A percentile compares a stretch with the other conserved stretches of the same genome.
These are phyloP conservation scores for Cybosia mesomella DNA, from an alignment of 2,888 invertebrate genomes.

Conservation along the genomic window DNA sequence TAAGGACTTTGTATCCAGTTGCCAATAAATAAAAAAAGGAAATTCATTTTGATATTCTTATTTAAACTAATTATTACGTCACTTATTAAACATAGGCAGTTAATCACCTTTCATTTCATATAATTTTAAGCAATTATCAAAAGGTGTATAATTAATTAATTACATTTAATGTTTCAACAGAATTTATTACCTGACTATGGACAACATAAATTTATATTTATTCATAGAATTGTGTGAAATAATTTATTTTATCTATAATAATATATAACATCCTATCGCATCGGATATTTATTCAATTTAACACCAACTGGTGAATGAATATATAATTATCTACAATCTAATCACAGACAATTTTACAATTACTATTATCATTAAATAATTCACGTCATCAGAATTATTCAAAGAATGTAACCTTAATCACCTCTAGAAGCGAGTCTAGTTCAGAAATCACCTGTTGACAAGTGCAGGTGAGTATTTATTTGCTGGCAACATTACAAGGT, in stretches of 20 bases:
- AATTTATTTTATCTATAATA: not conserved
- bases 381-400: not conserved
- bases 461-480: constrained; percentile 23
- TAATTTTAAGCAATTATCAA: not conserved
- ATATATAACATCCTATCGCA: not conserved
- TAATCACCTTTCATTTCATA: not conserved
- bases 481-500: constrained; percentile 22
- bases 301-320: not conserved
- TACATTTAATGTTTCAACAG: not conserved
- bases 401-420: not conserved
- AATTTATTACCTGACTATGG: not conserved
- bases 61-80: not conserved
- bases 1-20: too few relatives aligned
- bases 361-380: not conserved
- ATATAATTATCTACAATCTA: not conserved
- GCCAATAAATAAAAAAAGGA: too few relatives aligned
- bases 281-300: not conserved
- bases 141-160: not conserved
- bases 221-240: not conserved
- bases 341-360: not conserved
- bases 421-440: not conserved
- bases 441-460: constrained; percentile 12
- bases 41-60: not conserved
- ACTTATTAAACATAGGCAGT: not conserved
- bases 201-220: not conserved